Conservation (phyloP, 2,113 vertebrate genomes). For the Passer domesticus region DNA sequence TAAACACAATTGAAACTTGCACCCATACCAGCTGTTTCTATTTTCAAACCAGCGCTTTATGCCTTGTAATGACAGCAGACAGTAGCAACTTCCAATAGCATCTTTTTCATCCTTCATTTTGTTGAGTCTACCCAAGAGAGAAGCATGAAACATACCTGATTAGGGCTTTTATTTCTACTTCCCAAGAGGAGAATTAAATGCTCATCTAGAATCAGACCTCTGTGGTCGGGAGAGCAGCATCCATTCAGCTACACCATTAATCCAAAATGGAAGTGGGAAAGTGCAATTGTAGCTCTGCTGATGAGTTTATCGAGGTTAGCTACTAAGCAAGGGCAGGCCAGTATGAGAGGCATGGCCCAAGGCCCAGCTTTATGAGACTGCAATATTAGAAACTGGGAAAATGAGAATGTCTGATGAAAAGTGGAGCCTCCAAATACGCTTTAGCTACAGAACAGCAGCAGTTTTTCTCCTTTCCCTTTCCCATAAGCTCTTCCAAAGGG, state of each 20-base stretch:
- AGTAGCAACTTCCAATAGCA: not conserved
- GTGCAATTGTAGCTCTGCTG: not conserved
- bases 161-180: constrained; percentile 9
- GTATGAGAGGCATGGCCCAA: constrained; percentile 17
- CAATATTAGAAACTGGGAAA: constrained; percentile 25
- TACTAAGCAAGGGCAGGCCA: not conserved
- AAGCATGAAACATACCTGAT: not conserved
- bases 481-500: not conserved
- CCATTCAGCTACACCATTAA: constrained; percentile 2
- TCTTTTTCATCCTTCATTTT: not conserved
- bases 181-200: not conserved
- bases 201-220: constrained; percentile 19
- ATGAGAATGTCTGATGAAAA: constrained; percentile 19
- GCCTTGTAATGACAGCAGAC: not conserved
- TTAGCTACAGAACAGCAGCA: not conserved
- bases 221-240: not conserved
- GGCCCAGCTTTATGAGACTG: constrained; percentile 25
- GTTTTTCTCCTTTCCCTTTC: not conserved
- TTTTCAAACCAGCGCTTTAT: constrained; percentile 32
- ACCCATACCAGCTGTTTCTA: constrained; percentile 8
- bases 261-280: not conserved
- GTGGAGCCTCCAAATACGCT: not conserved
- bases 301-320: constrained; percentile 22
- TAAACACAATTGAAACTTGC: not conserved
- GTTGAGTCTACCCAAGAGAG: not conserved